Evolutionary conservation across 2,113 vertebrate species (phyloP).

Genomic region (Neogale vison): DNA sequence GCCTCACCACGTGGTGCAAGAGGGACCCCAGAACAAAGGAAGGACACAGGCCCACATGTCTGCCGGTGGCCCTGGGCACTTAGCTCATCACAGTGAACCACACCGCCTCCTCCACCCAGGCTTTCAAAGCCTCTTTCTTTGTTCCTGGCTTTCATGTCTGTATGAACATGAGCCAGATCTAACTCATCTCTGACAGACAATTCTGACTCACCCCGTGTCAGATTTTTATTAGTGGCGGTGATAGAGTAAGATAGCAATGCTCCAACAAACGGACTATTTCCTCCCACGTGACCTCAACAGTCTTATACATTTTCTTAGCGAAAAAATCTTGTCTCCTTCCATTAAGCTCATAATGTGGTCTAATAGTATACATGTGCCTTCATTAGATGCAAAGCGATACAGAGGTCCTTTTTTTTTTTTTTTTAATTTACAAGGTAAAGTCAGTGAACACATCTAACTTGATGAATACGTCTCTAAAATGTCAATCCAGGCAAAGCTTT

Average conservation of each 20-base stretch:
- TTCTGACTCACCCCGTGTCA: background rate
- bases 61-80: background rate
- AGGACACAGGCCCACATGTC: fast-evolving
- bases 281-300: background rate
- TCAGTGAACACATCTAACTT: too few species aligned
- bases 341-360: too few species aligned
- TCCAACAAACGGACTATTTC: background rate
- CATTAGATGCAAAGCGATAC: too few species aligned
- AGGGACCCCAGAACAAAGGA: background rate
- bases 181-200: background rate
- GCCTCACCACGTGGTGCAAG: background rate
- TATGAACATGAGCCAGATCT: background rate
- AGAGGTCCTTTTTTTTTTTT: too few species aligned
- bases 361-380: too few species aligned
- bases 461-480: too few species aligned
- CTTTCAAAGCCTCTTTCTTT: background rate
- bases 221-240: background rate
- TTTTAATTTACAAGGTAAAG: background rate
- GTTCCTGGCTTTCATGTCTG: background rate
- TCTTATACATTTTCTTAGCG: too few species aligned
- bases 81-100: fast-evolving
- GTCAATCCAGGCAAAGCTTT: too few species aligned
- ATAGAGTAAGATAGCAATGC: background rate
- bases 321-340: too few species aligned
- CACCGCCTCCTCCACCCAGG: background rate